These are phyloP conservation scores for Oryzias dopingdopingensis DNA, from an alignment of 2,797 vertebrate species.

Conservation along the genomic window DNA sequence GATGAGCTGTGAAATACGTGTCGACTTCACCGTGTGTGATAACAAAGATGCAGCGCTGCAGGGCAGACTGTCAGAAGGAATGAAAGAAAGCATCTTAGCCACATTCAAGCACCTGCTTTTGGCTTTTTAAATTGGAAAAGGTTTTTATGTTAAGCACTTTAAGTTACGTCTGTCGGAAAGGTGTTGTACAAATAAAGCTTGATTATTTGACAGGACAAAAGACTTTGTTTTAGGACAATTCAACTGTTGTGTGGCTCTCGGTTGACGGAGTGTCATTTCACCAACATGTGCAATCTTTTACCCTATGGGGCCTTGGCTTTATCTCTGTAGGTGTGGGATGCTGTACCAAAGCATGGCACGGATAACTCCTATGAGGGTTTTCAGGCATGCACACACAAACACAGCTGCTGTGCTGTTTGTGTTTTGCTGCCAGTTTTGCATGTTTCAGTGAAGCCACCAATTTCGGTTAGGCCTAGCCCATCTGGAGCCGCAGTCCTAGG, in stretches of 20 bases:
- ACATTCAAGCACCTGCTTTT: too few species aligned
- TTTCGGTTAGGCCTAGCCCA: constrained; percentile 54
- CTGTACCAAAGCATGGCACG: constrained; percentile 1
- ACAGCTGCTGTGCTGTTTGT: constrained; percentile 50
- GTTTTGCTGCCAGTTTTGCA: constrained; percentile 37
- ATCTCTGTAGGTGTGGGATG: background rate
- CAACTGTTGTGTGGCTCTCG: constrained; percentile 33
- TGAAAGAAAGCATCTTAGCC: too few species aligned
- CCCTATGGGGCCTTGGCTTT: background rate
- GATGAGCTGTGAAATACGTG: too few species aligned
- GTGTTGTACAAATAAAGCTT: too few species aligned
- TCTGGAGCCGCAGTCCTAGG: constrained; percentile 62
- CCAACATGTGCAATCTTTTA: constrained; percentile 14
- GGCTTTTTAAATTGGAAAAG: too few species aligned
- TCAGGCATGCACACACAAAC: too few species aligned
- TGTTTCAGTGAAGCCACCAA: constrained; percentile 45
- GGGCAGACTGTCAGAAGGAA: too few species aligned
- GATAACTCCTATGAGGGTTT: constrained; percentile 21
- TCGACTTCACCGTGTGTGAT: too few species aligned
- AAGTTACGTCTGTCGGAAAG: too few species aligned
- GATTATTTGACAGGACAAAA: constrained; percentile 23
- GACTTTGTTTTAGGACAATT: constrained; percentile 30
- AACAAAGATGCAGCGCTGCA: too few species aligned
- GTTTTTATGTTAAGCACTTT: too few species aligned
- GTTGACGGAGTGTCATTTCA: constrained; percentile 49